A percentile compares a stretch with the other conserved stretches of the same genome.
phyloP scores from a whole-genome alignment of 2,888 invertebrate genomes.

The Chloroclystis v-ata region DNA sequence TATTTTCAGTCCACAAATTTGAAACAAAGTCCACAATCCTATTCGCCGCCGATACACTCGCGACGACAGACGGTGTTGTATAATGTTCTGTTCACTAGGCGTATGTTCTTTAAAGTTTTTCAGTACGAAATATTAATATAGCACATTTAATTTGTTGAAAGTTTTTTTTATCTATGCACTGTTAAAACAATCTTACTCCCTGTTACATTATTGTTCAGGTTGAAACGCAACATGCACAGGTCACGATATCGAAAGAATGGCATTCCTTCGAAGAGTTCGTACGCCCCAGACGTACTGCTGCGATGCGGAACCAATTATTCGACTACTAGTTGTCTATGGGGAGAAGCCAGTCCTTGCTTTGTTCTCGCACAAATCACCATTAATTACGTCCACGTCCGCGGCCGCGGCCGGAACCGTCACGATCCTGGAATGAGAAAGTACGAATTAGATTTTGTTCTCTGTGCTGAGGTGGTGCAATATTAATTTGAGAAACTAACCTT shows the following conservation, averaged over 20 bases:
- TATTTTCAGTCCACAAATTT: slow-evolving; percentile 76
- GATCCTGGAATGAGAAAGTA: slow-evolving; percentile 53
- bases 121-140: slow-evolving; percentile 70
- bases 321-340: slow-evolving; percentile 75
- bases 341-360: slow-evolving; percentile 74
- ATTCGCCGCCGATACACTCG: slow-evolving; percentile 53
- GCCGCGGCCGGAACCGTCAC: slow-evolving; percentile 69
- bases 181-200: slow-evolving; percentile 73
- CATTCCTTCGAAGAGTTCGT: slow-evolving; percentile 22
- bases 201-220: slow-evolving; percentile 70
- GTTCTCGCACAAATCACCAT: slow-evolving; percentile 52
- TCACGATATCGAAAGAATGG: slow-evolving; percentile 44
- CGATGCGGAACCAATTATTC: slow-evolving; percentile 68
- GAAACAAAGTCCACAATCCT: slow-evolving; percentile 75
- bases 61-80: slow-evolving; percentile 55
- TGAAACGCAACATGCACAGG: slow-evolving; percentile 55
- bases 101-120: slow-evolving; percentile 71
- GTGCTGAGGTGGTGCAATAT: slow-evolving; percentile 6
- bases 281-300: slow-evolving; percentile 48
- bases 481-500: slow-evolving; percentile 39
- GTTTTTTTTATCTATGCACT: slow-evolving; percentile 72
- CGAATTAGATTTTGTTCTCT: slow-evolving; percentile 6
- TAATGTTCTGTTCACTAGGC: slow-evolving; percentile 75
- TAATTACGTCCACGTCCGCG: slow-evolving; percentile 71
- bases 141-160: slow-evolving; percentile 76